These are phyloP conservation scores for Erebia ligea DNA, from an alignment of 2,888 invertebrate species.

Conservation along the genomic window DNA sequence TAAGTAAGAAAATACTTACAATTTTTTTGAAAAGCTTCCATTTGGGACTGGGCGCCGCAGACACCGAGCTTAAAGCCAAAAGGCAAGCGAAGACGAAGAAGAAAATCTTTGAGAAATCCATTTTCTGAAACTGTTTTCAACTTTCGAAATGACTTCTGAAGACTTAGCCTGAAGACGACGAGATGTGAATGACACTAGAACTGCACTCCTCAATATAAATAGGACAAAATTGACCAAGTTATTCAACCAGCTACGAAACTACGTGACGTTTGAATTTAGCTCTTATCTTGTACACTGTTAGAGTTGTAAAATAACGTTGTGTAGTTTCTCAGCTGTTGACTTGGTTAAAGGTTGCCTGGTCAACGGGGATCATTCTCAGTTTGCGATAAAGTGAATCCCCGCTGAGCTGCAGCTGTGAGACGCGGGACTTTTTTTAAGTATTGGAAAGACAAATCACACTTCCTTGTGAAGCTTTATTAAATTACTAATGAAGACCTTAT, in stretches of 20 bases:
- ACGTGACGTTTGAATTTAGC: neutral
- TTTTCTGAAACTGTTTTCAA: constrained; percentile 29
- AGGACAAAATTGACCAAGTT: constrained; percentile 30
- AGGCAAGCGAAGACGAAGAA: constrained; percentile 42
- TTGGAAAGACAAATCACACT: neutral
- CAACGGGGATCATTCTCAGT: constrained; percentile 22
- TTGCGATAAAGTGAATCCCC: constrained; percentile 28
- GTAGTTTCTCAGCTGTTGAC: neutral
- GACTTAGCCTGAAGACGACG: neutral
- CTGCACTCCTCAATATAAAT: constrained; percentile 28
- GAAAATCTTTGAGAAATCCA: constrained; percentile 44
- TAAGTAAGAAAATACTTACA: constrained; percentile 51
- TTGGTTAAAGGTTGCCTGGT: constrained; percentile 26
- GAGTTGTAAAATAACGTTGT: constrained; percentile 1
- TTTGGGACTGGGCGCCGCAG: constrained; percentile 55
- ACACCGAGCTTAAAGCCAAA: constrained; percentile 48
- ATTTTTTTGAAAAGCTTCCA: constrained; percentile 64
- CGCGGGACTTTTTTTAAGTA: constrained; percentile 21
- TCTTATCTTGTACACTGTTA: neutral
- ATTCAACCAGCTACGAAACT: neutral
- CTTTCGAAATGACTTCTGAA: constrained; percentile 9
- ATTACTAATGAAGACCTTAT: too few relatives aligned
- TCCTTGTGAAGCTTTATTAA: neutral
- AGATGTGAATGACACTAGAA: constrained; percentile 24
- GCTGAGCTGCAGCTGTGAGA: neutral